Conservation (phyloP, 2,797 vertebrate genomes). For the Danio albolineatus region DNA sequence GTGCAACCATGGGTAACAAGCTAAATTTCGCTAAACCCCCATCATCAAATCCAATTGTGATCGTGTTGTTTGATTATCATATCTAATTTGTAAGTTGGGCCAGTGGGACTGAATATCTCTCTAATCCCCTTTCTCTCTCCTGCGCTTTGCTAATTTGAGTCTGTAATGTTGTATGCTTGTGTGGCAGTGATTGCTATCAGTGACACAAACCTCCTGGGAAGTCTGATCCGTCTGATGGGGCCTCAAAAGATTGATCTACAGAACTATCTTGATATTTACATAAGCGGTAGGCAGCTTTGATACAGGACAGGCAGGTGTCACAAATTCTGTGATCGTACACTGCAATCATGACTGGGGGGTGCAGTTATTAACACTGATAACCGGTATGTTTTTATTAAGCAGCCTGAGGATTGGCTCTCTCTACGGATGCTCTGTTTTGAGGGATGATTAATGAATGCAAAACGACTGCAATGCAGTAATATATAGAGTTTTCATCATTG, state of each 20-base stretch:
- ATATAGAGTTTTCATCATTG: not conserved
- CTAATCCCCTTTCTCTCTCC: conserved; percentile 88
- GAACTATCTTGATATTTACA: conserved; percentile 57
- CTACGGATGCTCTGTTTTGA: conserved; percentile 18
- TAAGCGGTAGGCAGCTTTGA: conserved; percentile 58
- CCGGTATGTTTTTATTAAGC: conserved; percentile 51
- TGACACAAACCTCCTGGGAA: conserved; percentile 56
- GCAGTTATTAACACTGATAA: conserved; percentile 48
- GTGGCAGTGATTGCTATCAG: conserved; percentile 58
- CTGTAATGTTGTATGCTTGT: conserved; percentile 84
- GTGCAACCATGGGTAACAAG: conserved; percentile 36
- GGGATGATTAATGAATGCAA: not conserved
- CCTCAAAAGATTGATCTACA: conserved; percentile 45
- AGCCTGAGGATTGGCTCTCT: conserved; percentile 37
- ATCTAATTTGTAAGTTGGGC: conserved; percentile 86
- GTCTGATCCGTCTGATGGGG: conserved; percentile 48
- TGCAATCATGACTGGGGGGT: conserved; percentile 37
- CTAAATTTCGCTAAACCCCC: conserved; percentile 49
- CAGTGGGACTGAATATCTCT: conserved; percentile 69
- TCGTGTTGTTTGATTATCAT: conserved; percentile 62
- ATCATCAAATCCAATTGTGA: conserved; percentile 52
- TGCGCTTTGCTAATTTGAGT: conserved; percentile 82
- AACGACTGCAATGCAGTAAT: not conserved
- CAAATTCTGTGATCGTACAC: conserved; percentile 51
- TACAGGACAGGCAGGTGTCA: conserved; percentile 61